Conservation (phyloP, 2,888 invertebrate genomes). For the Galeopsomyia nigrocyanea region DNA sequence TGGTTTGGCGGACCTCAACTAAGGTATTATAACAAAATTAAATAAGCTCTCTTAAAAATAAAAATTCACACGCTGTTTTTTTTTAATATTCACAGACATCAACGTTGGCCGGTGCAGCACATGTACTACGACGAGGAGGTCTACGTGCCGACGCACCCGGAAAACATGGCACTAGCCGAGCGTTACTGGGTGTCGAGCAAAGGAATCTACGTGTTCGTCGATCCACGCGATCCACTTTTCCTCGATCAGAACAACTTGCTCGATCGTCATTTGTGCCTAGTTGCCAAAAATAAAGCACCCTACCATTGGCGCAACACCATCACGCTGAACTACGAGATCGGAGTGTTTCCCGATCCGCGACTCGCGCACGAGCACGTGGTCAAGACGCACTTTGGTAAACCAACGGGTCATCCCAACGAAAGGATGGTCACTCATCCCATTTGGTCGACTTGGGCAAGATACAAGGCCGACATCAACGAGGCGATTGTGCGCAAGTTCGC, state of each 20-base stretch:
- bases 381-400: conserved; percentile 75
- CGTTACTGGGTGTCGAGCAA: conserved; percentile 81
- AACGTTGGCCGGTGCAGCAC: conserved; percentile 78
- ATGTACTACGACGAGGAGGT: conserved; percentile 72
- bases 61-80: too few relatives aligned
- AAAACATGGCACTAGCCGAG: conserved; percentile 70
- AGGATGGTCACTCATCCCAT: conserved; percentile 84
- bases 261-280: conserved; percentile 73
- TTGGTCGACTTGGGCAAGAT: conserved; percentile 91
- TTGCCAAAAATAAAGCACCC: conserved; percentile 73
- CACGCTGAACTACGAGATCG: conserved; percentile 74
- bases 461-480: conserved; percentile 78
- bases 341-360: conserved; percentile 73
- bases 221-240: conserved; percentile 77
- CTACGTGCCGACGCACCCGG: conserved; percentile 70
- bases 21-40: conserved; percentile 61
- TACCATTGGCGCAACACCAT: conserved; percentile 63
- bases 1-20: conserved; percentile 81
- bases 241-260: conserved; percentile 76
- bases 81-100: conserved; percentile 57
- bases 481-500: conserved; percentile 76
- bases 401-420: conserved; percentile 75
- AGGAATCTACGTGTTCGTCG: conserved; percentile 78
- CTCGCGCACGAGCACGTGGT: conserved; percentile 78
- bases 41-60: too few relatives aligned